phyloP scores from a whole-genome alignment of 2,888 invertebrate species.

The Ennomos erosarius region DNA sequence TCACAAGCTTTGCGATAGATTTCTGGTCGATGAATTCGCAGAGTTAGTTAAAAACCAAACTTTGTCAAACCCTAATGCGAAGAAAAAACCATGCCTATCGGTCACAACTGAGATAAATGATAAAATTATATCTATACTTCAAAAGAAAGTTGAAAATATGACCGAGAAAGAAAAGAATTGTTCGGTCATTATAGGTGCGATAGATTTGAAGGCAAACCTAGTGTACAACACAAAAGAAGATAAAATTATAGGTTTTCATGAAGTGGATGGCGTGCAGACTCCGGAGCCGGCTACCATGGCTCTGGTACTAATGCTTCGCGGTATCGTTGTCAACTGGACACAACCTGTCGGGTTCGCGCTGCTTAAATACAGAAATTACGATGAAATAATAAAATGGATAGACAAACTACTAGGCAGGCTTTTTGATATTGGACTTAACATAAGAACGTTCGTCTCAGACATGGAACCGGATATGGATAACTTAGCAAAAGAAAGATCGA shows the following conservation, averaged over 20 bases:
- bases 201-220: constrained; percentile 39
- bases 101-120: constrained; percentile 41
- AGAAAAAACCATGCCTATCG: constrained; percentile 10
- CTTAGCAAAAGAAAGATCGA: constrained; percentile 36
- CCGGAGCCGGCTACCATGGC: constrained; percentile 42
- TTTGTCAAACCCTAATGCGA: background rate
- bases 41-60: constrained; percentile 18
- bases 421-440: constrained; percentile 44
- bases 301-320: constrained; percentile 44
- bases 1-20: constrained; percentile 28
- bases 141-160: constrained; percentile 47
- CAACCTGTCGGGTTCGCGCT: constrained; percentile 47
- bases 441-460: constrained; percentile 43
- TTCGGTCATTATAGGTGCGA: constrained; percentile 39
- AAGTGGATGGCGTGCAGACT: constrained; percentile 45
- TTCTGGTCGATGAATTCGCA: constrained; percentile 20
- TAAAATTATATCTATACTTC: constrained; percentile 40
- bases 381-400: constrained; percentile 44
- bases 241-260: constrained; percentile 47
- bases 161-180: constrained; percentile 43
- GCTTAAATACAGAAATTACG: constrained; percentile 39
- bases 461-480: constrained; percentile 42
- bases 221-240: constrained; percentile 45
- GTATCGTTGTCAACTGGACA: constrained; percentile 45
- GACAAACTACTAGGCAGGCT: constrained; percentile 41